Evolutionary conservation across 2,888 invertebrate species (phyloP).

Genomic region (Lymantria dispar): DNA sequence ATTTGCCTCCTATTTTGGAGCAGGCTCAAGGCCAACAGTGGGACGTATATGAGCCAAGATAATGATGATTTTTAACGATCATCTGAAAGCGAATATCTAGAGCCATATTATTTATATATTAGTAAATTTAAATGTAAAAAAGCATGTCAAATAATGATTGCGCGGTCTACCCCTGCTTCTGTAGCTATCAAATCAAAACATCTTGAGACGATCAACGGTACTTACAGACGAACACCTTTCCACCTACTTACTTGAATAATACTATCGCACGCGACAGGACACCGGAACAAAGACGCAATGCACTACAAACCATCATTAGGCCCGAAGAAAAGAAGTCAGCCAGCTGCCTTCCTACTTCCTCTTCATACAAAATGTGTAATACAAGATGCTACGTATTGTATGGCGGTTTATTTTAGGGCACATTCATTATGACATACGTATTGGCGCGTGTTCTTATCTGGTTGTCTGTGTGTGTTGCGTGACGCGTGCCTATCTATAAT

Average conservation of each 20-base stretch:
- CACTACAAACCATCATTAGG: slow-evolving; percentile 79
- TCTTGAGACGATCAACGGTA: slow-evolving; percentile 69
- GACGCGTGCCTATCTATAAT: slow-evolving; percentile 6
- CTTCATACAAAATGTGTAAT: slow-evolving; percentile 73
- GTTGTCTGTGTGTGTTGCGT: slow-evolving; percentile 44
- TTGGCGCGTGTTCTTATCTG: slow-evolving; percentile 80
- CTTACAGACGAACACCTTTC: slow-evolving; percentile 72
- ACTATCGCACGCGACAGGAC: slow-evolving; percentile 75
- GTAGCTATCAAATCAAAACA: slow-evolving; percentile 61
- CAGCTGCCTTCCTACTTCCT: slow-evolving; percentile 81
- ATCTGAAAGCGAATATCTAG: too few relatives aligned
- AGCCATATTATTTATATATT: too few relatives aligned
- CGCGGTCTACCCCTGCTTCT: slow-evolving; percentile 25
- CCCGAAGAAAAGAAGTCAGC: slow-evolving; percentile 66
- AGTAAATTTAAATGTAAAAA: background rate
- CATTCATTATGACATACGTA: slow-evolving; percentile 73
- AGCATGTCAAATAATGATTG: slow-evolving; percentile 22
- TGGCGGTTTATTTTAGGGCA: slow-evolving; percentile 70
- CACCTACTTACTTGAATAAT: slow-evolving; percentile 69
- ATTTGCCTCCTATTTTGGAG: too few relatives aligned
- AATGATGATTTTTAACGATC: too few relatives aligned
- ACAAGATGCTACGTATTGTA: slow-evolving; percentile 71
- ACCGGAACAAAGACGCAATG: slow-evolving; percentile 67
- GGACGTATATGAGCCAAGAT: too few relatives aligned
- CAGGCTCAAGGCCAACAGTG: too few relatives aligned